Conservation (phyloP, 2,113 vertebrate species). For the Proteles cristata region DNA sequence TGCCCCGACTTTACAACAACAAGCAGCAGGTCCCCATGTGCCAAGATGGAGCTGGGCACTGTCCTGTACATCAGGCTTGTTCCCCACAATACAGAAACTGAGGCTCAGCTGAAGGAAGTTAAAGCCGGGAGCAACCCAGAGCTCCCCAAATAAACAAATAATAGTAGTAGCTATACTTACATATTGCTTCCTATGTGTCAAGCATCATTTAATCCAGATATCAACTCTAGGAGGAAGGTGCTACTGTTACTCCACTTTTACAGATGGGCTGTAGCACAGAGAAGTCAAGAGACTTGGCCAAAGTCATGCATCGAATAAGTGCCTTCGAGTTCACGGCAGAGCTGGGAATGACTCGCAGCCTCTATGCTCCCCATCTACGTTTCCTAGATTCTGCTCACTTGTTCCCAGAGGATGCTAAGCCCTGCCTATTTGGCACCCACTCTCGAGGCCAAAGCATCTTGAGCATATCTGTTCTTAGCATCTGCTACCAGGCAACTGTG, state of each 20-base stretch:
- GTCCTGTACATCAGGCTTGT: accelerated
- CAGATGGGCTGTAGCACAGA: background rate
- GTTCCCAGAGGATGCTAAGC: background rate
- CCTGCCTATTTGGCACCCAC: background rate
- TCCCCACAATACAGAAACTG: background rate
- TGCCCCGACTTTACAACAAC: background rate
- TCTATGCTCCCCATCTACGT: background rate
- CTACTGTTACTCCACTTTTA: background rate
- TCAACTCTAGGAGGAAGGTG: background rate
- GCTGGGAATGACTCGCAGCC: background rate
- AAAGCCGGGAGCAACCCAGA: background rate
- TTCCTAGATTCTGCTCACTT: background rate
- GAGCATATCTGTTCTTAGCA: background rate
- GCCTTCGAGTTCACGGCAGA: background rate
- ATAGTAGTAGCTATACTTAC: background rate
- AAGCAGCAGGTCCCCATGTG: background rate
- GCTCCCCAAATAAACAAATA: background rate
- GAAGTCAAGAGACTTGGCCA: background rate
- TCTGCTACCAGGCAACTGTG: background rate
- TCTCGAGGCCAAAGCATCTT: background rate
- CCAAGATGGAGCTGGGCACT: background rate
- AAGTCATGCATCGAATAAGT: background rate
- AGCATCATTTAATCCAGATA: background rate
- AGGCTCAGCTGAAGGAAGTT: background rate
- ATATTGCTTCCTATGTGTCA: background rate